Evolutionary conservation across 2,888 invertebrate genomes (phyloP).

Genomic region (Nysson spinosus): DNA sequence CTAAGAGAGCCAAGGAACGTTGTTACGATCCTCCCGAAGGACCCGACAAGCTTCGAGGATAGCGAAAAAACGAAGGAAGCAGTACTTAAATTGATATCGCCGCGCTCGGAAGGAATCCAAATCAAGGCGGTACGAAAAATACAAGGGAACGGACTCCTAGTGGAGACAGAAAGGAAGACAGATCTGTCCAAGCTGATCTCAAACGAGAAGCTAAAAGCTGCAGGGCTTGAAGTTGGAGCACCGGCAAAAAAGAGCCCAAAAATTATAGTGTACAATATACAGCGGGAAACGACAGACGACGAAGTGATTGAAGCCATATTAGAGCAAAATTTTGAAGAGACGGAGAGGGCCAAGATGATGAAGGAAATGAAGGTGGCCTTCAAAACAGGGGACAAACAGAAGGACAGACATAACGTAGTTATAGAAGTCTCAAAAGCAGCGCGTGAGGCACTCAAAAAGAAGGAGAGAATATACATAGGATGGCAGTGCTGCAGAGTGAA

Average conservation of each 20-base stretch:
- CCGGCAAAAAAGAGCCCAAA: slow-evolving; percentile 6
- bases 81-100: background rate
- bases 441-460: too few species aligned
- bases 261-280: slow-evolving; percentile 1
- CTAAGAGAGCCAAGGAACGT: background rate
- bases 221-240: slow-evolving; percentile 10
- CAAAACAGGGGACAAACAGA: too few species aligned
- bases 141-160: slow-evolving; percentile 16
- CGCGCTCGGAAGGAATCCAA: background rate
- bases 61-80: slow-evolving; percentile 20
- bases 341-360: background rate
- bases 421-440: too few species aligned
- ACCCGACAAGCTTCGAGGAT: background rate
- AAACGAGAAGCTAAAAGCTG: slow-evolving; percentile 1
- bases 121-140: slow-evolving; percentile 11
- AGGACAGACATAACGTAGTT: too few species aligned
- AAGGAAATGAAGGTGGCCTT: too few species aligned
- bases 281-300: background rate
- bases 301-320: background rate
- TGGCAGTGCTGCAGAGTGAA: too few species aligned
- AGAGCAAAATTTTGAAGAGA: background rate
- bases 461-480: too few species aligned
- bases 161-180: slow-evolving; percentile 2
- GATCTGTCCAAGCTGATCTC: slow-evolving; percentile 10
- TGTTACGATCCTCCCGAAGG: background rate